Conservation (phyloP, 1,140 invertebrate genomes). For the Alviniconcha marisindica region DNA sequence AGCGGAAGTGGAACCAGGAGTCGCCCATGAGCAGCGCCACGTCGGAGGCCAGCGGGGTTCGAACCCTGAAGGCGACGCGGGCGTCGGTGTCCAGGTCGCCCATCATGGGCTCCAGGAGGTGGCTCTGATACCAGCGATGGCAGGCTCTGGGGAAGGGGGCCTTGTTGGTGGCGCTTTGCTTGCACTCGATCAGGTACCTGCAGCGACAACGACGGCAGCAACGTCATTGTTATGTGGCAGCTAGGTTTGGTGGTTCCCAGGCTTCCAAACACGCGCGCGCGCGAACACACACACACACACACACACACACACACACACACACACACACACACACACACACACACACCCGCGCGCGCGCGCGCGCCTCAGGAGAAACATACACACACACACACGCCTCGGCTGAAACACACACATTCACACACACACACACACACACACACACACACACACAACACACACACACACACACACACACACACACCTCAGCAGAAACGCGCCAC, state of each 20-base stretch:
- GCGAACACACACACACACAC: background rate
- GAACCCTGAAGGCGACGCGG: conserved; percentile 66
- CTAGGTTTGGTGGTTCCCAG: no score
- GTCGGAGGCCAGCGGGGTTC: conserved; percentile 67
- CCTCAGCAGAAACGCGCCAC: background rate
- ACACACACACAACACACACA: background rate
- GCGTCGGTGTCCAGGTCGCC: conserved; percentile 64
- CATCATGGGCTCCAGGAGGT: conserved; percentile 69
- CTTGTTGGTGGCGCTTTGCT: conserved; percentile 65
- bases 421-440: background rate
- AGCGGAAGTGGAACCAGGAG: conserved; percentile 69
- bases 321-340: background rate
- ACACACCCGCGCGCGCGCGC: no score
- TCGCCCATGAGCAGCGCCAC: conserved; percentile 70
- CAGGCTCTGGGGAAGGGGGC: conserved; percentile 70
- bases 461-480: conserved; percentile 6
- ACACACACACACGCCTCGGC: no score
- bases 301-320: background rate
- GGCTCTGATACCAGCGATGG: conserved; percentile 70
- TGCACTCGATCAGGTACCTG: conserved; percentile 71
- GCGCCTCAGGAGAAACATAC: background rate
- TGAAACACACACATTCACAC: no score
- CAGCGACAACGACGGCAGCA: background rate
- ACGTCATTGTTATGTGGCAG: no score
- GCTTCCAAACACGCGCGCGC: background rate